Base-by-base conservation (phyloP, 2,113 vertebrate genomes). In the Macroglossus sobrinus region DNA sequence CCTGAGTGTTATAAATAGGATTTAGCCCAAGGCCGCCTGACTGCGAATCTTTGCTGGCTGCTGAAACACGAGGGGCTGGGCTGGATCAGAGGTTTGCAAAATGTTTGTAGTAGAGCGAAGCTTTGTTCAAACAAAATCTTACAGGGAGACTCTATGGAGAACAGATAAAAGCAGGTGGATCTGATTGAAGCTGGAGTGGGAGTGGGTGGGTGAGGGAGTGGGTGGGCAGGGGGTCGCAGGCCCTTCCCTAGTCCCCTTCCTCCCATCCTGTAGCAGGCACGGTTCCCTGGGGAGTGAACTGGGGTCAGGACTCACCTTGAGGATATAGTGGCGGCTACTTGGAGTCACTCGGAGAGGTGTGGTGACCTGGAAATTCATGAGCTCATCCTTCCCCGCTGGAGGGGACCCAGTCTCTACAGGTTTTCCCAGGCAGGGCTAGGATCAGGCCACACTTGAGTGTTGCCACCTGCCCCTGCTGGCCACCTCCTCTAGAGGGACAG, bases 61-160 rank as follows among this genome's bases (percentile, higher is more conserved):
- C 92, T 14, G 4, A 40, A 89, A 91, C 55, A 30, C 0, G 21
- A 80, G 85, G 94, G 91, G 93, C 94, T 45, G 76, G 94, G 89
- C 89, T 47, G 61, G 91, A 96, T 97, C 96, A 95, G 93, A 96
- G 95, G 96, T 91, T 75, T 89, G 91, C 59, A 93, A 94, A 95
- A 78, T 96, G 96, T 97, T 95, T 96, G 96, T 91, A 93, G 95
- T 93, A 26, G 66, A 96, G 91, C 40, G 55, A 74, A 53, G 95
- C 94, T 97, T 95, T 95, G 94, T 96, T 98, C 97, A 94, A 94
- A 96, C 84, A 93, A 59, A 94, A 38, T 24, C 81, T 61, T 80
- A 64, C 80, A 19, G 3, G 5, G 85, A 82, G 28, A 33, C 66
- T 93, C 95, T 24, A 0, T 2, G n/a, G 95, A 91, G 35, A 55